phyloP scores from a whole-genome alignment of 2,797 vertebrate species.

The Lates japonicus region DNA sequence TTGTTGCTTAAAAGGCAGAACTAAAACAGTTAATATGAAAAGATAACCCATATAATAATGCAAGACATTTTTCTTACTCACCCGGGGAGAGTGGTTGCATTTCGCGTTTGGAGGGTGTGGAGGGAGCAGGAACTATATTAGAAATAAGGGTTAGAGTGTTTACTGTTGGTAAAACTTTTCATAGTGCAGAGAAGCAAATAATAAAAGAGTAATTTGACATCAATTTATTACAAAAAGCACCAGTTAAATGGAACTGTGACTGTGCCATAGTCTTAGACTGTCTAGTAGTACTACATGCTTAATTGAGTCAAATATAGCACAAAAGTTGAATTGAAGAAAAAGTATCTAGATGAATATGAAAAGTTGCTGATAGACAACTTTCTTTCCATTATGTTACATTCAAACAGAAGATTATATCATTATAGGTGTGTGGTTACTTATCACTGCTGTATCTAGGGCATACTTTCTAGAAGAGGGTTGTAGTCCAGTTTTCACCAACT shows the following conservation, averaged over 20 bases:
- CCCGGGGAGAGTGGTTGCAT: conserved; percentile 79
- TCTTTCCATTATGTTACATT: not conserved
- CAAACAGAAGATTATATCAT: not conserved
- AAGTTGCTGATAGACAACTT: no score
- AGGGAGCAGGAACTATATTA: conserved; percentile 67
- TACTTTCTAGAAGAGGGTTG: not conserved
- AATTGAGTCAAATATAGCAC: no score
- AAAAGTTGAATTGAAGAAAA: no score
- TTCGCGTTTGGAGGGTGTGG: conserved; percentile 42
- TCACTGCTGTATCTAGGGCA: not conserved
- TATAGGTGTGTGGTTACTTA: not conserved
- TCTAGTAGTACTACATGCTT: no score
- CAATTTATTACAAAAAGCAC: no score
- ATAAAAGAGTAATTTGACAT: no score
- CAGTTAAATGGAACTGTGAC: no score
- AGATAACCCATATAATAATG: not conserved
- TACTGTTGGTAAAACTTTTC: not conserved
- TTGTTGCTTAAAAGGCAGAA: conserved; percentile 16
- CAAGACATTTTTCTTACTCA: conserved; percentile 44
- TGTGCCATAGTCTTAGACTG: no score
- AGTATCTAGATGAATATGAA: no score
- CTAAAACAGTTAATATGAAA: conserved; percentile 10
- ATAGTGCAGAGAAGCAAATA: not conserved
- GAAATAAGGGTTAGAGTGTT: conserved; percentile 29
- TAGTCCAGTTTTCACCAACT: not conserved